Evolutionary conservation across 2,888 invertebrate genomes (phyloP), one percentile per base, ranked within the genome.

Genomic region (Nebria brevicollis): DNA sequence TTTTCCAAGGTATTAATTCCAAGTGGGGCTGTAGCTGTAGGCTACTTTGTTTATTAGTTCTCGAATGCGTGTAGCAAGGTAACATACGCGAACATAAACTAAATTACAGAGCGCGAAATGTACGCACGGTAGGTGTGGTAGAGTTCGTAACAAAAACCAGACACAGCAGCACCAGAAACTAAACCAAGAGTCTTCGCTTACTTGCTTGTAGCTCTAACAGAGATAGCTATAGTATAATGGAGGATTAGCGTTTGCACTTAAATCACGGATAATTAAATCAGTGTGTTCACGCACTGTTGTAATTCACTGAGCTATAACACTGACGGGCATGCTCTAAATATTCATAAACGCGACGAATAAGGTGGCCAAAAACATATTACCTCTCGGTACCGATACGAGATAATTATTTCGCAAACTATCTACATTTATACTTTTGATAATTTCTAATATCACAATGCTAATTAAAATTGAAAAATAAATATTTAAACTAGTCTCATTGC

Each of bases 261-360:
- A 77, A 77, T 77, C 77, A 77, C 70, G 77, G 77, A 77, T 77
- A 77, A 77, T 77, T 77, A 77, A 77, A 77, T 77, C 77, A 77
- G 70, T 43, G 70, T 75, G 75, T 77, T 77, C 77, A 77, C 77
- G 77, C 77, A 77, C 70, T 68, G 68, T 68, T 68, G 77, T 77
- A 77, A 77, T 77, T 66, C 70, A 75, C 15, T 75, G 75, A 75
- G 64, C 75, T 75, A 75, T 75, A 75, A 64, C 75, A 26, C 75
- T 10, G 43, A 26, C 66, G 66, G 68, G 13, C 76, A n/a, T 20
- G 41, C 77, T 66, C 77, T 77, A 77, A 77, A 77, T 77, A 77
- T 77, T 77, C 77, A 77, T 77, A 77, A 77, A 77, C 70, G 77
- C 75, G 25, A 54, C 75, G 75, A 54, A 70, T 68, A 77, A 68